Conservation (phyloP, 2,888 invertebrate genomes). For the Chaetoderma sp. region DNA sequence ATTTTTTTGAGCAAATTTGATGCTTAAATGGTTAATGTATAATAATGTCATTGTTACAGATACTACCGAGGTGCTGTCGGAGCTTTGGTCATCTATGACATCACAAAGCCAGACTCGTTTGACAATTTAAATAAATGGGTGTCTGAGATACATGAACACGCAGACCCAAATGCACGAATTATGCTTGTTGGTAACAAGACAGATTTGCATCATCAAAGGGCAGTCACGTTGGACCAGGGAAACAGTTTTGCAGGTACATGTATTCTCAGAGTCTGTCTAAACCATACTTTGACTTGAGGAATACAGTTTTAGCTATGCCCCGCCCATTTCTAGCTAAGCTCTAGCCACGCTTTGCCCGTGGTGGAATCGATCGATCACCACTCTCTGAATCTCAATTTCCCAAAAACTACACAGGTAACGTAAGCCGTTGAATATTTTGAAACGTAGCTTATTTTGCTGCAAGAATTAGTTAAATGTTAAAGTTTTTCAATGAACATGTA, state of each 20-base stretch:
- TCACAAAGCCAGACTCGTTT: slow-evolving; percentile 54
- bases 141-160: slow-evolving; percentile 54
- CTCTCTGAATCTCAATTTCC: too few relatives aligned
- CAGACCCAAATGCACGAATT: slow-evolving; percentile 52
- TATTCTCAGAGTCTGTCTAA: not conserved
- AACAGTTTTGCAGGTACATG: slow-evolving; percentile 50
- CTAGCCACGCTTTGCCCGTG: too few relatives aligned
- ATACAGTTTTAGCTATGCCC: too few relatives aligned
- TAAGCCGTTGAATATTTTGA: too few relatives aligned
- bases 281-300: too few relatives aligned
- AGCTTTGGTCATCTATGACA: slow-evolving; percentile 60
- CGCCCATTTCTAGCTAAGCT: not conserved
- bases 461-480: too few relatives aligned
- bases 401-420: too few relatives aligned
- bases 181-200: slow-evolving; percentile 62
- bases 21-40: too few relatives aligned
- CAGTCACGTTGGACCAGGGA: slow-evolving; percentile 52
- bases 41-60: too few relatives aligned
- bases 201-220: slow-evolving; percentile 55
- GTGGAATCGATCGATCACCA: too few relatives aligned
- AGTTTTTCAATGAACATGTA: too few relatives aligned
- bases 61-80: slow-evolving; percentile 62
- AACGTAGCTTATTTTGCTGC: not conserved
- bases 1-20: too few relatives aligned
- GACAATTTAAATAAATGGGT: slow-evolving; percentile 59